These are phyloP conservation scores for Labeo calbasu DNA, from an alignment of 2,797 vertebrate species.

Conservation along the genomic window DNA sequence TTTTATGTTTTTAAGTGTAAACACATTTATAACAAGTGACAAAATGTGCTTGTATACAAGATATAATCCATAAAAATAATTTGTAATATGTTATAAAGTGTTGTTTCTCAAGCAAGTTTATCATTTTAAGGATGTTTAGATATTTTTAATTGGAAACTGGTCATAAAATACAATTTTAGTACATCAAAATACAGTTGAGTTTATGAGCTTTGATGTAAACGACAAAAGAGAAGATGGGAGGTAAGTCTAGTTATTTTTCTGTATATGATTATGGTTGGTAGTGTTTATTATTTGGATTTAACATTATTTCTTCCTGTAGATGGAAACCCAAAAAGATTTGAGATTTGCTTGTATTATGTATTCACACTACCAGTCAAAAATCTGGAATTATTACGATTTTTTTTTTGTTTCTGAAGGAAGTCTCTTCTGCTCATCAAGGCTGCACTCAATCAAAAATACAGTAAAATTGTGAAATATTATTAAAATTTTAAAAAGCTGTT, in stretches of 20 bases:
- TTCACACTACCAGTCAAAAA: background rate
- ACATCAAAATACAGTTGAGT: no score
- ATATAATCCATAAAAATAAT: background rate
- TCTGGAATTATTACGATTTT: background rate
- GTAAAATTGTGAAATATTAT: no score
- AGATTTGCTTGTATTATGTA: background rate
- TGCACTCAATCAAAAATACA: background rate
- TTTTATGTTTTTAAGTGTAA: background rate
- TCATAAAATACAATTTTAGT: background rate
- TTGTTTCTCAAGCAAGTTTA: background rate
- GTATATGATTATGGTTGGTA: background rate
- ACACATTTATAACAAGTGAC: background rate
- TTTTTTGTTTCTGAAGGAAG: background rate
- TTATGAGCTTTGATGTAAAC: background rate
- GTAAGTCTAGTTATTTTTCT: background rate
- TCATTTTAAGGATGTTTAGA: background rate
- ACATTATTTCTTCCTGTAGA: background rate
- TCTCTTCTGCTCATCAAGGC: background rate
- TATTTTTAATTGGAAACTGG: background rate
- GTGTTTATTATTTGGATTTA: background rate
- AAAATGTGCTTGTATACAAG: background rate
- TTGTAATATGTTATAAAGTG: background rate
- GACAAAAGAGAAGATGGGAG: background rate
- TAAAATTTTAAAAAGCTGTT: no score
- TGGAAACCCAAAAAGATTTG: no score